Percentiles rank a stretch among this genome's conserved stretches.
Conservation (phyloP, 2,888 invertebrate genomes). For the Coenonympha glycerion region DNA sequence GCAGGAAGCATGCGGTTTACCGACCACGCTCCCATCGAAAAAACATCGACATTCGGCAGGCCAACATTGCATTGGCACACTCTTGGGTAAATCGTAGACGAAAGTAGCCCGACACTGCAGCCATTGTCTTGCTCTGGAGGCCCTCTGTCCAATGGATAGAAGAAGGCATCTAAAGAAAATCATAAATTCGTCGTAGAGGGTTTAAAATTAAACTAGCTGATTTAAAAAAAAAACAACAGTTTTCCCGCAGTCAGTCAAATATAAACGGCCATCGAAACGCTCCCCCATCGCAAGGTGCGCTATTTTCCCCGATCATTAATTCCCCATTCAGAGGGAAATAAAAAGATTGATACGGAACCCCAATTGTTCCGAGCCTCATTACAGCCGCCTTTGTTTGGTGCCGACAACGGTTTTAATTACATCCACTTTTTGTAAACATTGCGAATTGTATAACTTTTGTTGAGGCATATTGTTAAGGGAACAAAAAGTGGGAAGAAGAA, state of each 20-base stretch:
- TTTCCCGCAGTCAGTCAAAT: neutral
- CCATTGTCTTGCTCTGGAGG: too few relatives aligned
- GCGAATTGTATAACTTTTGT: constrained; percentile 2
- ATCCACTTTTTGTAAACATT: constrained; percentile 6
- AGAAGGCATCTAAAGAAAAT: too few relatives aligned
- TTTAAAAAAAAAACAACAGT: neutral
- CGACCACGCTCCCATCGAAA: too few relatives aligned
- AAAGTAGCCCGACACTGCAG: too few relatives aligned
- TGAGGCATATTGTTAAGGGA: neutral
- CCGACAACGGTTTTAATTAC: constrained; percentile 6
- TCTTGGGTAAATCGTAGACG: too few relatives aligned
- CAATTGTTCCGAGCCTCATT: constrained; percentile 6
- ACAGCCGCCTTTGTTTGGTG: constrained; percentile 9
- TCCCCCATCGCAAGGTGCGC: constrained; percentile 6
- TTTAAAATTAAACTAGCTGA: too few relatives aligned
- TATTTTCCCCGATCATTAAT: constrained; percentile 12
- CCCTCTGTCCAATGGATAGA: too few relatives aligned
- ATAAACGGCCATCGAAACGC: neutral
- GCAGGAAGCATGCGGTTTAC: too few relatives aligned
- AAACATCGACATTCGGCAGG: too few relatives aligned
- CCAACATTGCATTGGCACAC: too few relatives aligned
- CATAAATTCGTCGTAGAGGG: too few relatives aligned
- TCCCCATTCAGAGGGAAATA: constrained; percentile 8
- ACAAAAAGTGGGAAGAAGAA: neutral
- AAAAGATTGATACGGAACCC: constrained; percentile 9